Evolutionary conservation across 1,140 invertebrate genomes (phyloP), one percentile per base, ranked within the genome.

Genomic region (Drosophila sechellia): DNA sequence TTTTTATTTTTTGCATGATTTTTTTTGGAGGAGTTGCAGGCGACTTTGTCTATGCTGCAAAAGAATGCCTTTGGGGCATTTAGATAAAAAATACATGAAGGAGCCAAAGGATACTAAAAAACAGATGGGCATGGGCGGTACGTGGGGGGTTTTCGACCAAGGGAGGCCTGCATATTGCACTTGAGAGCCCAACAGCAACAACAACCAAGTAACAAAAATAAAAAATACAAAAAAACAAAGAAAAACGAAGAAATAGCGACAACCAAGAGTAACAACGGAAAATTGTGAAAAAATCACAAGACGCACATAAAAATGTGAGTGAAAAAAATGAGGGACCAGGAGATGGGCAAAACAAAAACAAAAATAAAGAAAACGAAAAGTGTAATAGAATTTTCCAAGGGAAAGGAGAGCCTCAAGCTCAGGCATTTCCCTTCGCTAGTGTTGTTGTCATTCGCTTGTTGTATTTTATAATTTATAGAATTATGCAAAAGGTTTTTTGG

Each of bases 61-160:
- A 80, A 86, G 85, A 86, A 86, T 72, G 83, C 79, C 83, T 86
- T 87, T 79, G 68, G 83, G 83, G 79, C 76, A 83, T 86, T 86
- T 79, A 72, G 83, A 86, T 86, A 87, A 83, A 83, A 86, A 85
- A 85, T 81, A 68, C 81, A 84, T 84, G 81, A 66, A 77, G 60
- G 69, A 68, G 75, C 70, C 75, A 70, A 60, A 52, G 71, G 54
- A 74, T 74, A 64, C 48, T 58, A 57, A 46, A 71, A 45, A 70
- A 63, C 37, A 75, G 39, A 65, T 46, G 52, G 35, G 37, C 13
- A 39, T 13, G 37, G 39, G 15, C 17, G 2, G 40, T 1, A 22
- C 39, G 13, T 10, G 6, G 13, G 15, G 49, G 20, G 15, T 34
- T 4, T 35, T 59, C 56, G 37, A 17, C 13, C 37, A 45, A 1